phyloP scores from a whole-genome alignment of 2,113 vertebrate species.

The Oophaga pumilio region DNA sequence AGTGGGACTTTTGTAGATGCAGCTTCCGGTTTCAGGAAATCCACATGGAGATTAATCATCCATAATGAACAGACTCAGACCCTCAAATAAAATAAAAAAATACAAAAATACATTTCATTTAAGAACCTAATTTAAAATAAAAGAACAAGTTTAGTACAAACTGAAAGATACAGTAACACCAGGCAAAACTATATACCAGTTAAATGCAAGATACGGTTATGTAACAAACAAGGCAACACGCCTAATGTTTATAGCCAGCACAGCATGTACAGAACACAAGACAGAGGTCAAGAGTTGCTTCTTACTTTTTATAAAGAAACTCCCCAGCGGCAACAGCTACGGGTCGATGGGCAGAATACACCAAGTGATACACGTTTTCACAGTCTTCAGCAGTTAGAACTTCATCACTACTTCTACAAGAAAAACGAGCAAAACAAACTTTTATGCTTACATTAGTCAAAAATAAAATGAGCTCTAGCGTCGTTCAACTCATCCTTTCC shows the following conservation, averaged over 20 bases:
- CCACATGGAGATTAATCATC: no score
- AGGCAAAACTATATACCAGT: neutral
- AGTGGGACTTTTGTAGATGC: no score
- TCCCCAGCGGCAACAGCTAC: constrained; percentile 96
- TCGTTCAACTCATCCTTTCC: no score
- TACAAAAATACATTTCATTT: no score
- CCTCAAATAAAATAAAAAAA: no score
- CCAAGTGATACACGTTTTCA: constrained; percentile 98
- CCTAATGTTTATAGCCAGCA: neutral
- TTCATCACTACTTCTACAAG: constrained; percentile 94
- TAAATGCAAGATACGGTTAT: neutral
- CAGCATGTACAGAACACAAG: neutral
- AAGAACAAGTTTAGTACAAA: no score
- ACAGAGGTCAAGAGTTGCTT: no score
- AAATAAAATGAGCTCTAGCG: no score
- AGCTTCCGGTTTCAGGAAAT: no score
- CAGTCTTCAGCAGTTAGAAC: constrained; percentile 97
- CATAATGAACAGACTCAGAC: no score
- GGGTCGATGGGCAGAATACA: constrained; percentile 96
- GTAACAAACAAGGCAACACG: neutral
- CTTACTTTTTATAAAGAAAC: constrained; percentile 98
- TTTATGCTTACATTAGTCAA: neutral
- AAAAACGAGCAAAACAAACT: constrained; percentile 3
- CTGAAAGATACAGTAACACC: no score
- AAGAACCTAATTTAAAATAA: no score